Evolutionary conservation across 2,888 invertebrate genomes (phyloP), one percentile per base, ranked within the genome.

Genomic region (Lasioglossum calceatum): DNA sequence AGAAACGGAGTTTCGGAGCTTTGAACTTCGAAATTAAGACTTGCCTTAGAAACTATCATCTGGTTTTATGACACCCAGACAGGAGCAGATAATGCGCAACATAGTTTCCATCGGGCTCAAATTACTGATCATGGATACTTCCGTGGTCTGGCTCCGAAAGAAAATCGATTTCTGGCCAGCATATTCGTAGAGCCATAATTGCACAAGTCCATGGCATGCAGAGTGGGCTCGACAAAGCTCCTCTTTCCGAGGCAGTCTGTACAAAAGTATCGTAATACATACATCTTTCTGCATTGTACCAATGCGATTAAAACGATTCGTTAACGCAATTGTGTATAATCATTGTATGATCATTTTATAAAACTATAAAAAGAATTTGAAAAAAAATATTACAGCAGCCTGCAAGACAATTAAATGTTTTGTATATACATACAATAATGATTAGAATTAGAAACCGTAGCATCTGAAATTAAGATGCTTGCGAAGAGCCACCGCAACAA

Each of bases 401-500:
- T 83, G 36, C 61, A 79, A 85, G 83, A 64, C 86, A 83, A 81
- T 67, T 47, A 39, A 72, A 79, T 76, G 4, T 50, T 54, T 54
- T 74, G 23, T 81, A 79, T 84, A 84, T 82, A 71, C 81, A 83
- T 87, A 79, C 72, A 42, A 32, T 47, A 86, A 12, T 75, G 76
- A 86, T 90, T 80, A 79, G 87, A 85, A 87, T 87, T 89, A 88
- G 80, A 89, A 84, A 75, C 79, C 70, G 61, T 74, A 16, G 61
- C 42, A 79, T 76, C 19, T 73, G n/a, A 61, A 86, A 85, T 86
- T 91, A 88, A 70, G 86, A 89, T 72, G 47, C 77, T 72, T 91
- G 89, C 4, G 89, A 91, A 85, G 90, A 90, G 75, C 88, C 80
- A 44, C 95, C 94, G 87, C 95, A 95, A 87, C 95, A 96, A 16